Evolutionary conservation across 2,113 vertebrate species (phyloP).

Genomic region (Callipepla californica): DNA sequence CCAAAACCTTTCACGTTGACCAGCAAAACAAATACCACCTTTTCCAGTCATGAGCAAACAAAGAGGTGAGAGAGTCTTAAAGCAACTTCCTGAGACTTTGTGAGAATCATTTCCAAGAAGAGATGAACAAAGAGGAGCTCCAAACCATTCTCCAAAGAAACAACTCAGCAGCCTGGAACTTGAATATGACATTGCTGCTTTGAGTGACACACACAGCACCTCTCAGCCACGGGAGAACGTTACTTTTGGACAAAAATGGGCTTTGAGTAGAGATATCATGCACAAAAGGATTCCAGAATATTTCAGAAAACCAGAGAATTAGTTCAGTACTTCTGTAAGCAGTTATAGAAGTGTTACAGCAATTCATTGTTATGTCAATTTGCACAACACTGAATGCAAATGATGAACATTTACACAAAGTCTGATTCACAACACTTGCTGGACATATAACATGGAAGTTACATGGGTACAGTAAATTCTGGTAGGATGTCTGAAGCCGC

Average conservation of each 20-base stretch:
- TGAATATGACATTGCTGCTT: background rate
- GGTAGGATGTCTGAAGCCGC: background rate
- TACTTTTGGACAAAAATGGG: background rate
- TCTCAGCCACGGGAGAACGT: background rate
- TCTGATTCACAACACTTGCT: conserved; percentile 10
- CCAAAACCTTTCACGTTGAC: background rate
- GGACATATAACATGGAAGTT: background rate
- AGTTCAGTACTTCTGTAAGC: background rate
- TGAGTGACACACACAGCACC: background rate
- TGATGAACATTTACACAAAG: background rate
- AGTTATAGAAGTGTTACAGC: background rate
- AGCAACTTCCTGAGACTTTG: background rate
- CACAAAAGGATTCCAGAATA: background rate
- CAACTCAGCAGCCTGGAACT: background rate
- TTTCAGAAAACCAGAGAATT: background rate
- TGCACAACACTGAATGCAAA: background rate
- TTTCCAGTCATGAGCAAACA: background rate
- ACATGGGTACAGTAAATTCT: background rate
- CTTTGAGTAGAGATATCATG: background rate
- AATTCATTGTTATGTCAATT: background rate
- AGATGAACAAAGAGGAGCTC: background rate
- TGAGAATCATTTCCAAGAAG: background rate
- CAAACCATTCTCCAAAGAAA: background rate
- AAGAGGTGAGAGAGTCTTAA: background rate
- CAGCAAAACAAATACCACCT: background rate